A percentile compares a stretch with the other conserved stretches of the same genome.
Conservation (phyloP, 2,888 invertebrate genomes). For the Ptycholaimellus sp. region DNA sequence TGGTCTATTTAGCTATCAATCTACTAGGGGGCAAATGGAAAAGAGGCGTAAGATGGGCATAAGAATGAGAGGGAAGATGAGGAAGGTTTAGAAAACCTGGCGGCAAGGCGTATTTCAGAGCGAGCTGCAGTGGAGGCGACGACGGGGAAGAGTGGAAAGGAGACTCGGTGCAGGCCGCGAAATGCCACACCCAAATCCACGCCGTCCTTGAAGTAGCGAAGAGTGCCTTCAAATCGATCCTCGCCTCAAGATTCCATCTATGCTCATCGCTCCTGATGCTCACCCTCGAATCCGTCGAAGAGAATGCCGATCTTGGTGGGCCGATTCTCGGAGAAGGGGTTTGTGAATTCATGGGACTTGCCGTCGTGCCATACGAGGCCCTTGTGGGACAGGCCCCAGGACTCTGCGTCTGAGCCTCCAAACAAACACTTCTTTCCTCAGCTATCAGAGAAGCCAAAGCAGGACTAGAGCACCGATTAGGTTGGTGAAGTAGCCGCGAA, state of each 20-base stretch:
- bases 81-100: no score
- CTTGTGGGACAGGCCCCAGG: conserved; percentile 50
- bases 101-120: conserved; percentile 44
- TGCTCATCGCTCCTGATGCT: no score
- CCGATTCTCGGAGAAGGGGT: conserved; percentile 45
- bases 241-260: background rate
- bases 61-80: no score
- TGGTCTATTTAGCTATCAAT: no score
- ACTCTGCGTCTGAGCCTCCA: conserved; percentile 41
- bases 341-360: conserved; percentile 39
- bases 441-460: no score
- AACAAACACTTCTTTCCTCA: no score
- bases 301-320: conserved; percentile 43
- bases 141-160: conserved; percentile 42
- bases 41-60: no score
- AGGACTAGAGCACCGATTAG: no score
- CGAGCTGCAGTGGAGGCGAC: conserved; percentile 49
- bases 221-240: conserved; percentile 39
- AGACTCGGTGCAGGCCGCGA: conserved; percentile 36
- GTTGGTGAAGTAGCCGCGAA: conserved; percentile 44
- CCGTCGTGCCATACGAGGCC: conserved; percentile 46
- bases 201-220: conserved; percentile 43
- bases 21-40: no score
- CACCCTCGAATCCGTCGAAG: conserved; percentile 44
- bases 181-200: conserved; percentile 46